Conservation (phyloP, 2,888 invertebrate genomes). For the Harmothoe impar region DNA sequence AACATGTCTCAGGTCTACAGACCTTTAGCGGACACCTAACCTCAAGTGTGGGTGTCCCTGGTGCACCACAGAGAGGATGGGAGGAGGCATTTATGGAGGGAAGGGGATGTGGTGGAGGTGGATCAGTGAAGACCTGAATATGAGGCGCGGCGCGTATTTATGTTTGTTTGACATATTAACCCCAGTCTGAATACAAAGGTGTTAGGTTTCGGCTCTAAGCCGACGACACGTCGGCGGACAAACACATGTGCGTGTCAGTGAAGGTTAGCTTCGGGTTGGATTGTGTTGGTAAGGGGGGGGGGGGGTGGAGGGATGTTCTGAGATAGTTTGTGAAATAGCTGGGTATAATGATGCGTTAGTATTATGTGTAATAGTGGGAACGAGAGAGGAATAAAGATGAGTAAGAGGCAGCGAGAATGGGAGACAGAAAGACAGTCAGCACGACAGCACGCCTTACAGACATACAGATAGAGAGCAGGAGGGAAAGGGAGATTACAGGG, state of each 20-base stretch:
- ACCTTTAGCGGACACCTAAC: no score
- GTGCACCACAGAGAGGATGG: not conserved
- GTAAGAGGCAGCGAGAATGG: no score
- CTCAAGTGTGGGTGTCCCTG: not conserved
- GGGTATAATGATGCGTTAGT: no score
- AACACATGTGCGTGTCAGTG: not conserved
- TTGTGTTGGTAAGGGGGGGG: not conserved
- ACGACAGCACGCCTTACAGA: no score
- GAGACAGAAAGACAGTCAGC: no score
- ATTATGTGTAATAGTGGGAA: no score
- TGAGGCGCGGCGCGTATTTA: not conserved
- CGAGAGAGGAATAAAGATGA: no score
- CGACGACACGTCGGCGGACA: not conserved
- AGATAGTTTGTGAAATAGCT: no score
- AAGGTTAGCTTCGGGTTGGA: not conserved
- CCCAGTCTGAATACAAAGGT: not conserved
- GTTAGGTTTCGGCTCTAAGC: not conserved
- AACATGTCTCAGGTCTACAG: no score
- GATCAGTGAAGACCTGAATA: not conserved
- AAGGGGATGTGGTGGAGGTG: not conserved
- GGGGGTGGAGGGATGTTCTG: no score
- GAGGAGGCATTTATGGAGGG: not conserved
- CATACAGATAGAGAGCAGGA: no score
- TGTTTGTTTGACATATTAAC: slow-evolving; percentile 23
- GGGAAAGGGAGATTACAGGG: no score